A percentile compares a stretch with the other conserved stretches of the same genome.
phyloP scores from a whole-genome alignment of 2,888 invertebrate genomes.

The Cryptophagus acutangulus region DNA sequence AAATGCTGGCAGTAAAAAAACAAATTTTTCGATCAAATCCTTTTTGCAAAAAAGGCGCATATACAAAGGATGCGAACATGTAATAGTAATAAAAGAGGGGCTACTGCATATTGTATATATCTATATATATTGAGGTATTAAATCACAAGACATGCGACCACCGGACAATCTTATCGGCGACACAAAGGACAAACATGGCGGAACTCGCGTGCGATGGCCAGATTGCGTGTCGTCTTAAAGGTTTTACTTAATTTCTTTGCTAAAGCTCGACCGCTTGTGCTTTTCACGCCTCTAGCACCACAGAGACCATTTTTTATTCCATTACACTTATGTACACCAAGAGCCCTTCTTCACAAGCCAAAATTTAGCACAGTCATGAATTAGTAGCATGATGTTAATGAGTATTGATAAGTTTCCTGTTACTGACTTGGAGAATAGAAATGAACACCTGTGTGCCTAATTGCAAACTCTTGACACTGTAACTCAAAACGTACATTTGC shows the following conservation, averaged over 20 bases:
- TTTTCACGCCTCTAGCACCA: conserved; percentile 34
- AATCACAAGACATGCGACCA: conserved; percentile 41
- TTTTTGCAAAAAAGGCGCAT: no score
- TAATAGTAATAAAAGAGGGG: no score
- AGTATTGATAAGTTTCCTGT: conserved; percentile 4
- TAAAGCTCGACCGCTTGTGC: conserved; percentile 35
- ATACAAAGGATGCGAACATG: no score
- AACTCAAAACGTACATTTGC: no score
- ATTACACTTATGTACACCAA: no score
- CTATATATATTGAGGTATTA: no score
- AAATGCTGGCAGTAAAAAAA: no score
- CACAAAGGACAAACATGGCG: conserved; percentile 48
- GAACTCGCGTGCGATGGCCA: conserved; percentile 49
- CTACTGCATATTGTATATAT: no score
- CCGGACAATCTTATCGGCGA: conserved; percentile 48
- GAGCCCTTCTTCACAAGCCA: no score
- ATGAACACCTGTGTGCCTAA: conserved; percentile 3
- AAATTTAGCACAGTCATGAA: not conserved
- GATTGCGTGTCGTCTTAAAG: conserved; percentile 45
- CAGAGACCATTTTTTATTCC: no score
- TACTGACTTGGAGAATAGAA: not conserved
- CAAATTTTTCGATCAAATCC: no score
- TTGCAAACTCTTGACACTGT: no score
- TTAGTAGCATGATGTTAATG: not conserved
- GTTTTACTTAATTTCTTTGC: conserved; percentile 31